Evolutionary conservation across 2,888 invertebrate species (phyloP), one percentile per base, ranked within the genome.

Genomic region (Schrankia costaestrigalis): DNA sequence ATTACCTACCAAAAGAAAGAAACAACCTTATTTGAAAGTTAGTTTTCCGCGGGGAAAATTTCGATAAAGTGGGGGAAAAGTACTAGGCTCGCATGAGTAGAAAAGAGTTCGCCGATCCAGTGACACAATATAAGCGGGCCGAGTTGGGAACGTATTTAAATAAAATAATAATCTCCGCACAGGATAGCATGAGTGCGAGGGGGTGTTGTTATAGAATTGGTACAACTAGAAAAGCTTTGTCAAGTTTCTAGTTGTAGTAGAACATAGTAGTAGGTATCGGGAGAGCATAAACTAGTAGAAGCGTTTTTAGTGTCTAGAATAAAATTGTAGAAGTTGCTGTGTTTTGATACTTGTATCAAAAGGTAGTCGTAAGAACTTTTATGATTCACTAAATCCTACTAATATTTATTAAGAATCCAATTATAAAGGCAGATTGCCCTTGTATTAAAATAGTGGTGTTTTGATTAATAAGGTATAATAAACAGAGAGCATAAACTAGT

Each of bases 41-140:
- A n/a, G n/a, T n/a, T 25, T 64, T 55, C 56, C 55, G 67, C 74
- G 70, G 73, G 71, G 69, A 71, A 75, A 75, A 64, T 80, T 54
- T 78, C 77, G 67, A 74, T 78, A 76, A 72, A 76, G 73, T 80
- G 77, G 78, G 78, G 78, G 75, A 79, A 78, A 73, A 61, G 48
- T 69, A 81, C 78, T 51, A 79, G 78, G 80, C 45, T 3, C 7
- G 1, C 64, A 82, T 59, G 41, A 55, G 11, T 19, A 3, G 6
- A 0, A 10, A 40, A 55, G 60, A 61, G 45, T 17, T 58, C 10
- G 25, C 14, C 7, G 4, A 28, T 14, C 7, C 11, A 10, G 19
- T 26, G 30, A 42, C 38, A 42, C 49, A 47, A 37, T 34, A 33
- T 47, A 41, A 41, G 48, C 32, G 48, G 49, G 56, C 41, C 41